These are phyloP conservation scores for Brassicogethes aeneus DNA, from an alignment of 2,888 invertebrate species.

Conservation along the genomic window DNA sequence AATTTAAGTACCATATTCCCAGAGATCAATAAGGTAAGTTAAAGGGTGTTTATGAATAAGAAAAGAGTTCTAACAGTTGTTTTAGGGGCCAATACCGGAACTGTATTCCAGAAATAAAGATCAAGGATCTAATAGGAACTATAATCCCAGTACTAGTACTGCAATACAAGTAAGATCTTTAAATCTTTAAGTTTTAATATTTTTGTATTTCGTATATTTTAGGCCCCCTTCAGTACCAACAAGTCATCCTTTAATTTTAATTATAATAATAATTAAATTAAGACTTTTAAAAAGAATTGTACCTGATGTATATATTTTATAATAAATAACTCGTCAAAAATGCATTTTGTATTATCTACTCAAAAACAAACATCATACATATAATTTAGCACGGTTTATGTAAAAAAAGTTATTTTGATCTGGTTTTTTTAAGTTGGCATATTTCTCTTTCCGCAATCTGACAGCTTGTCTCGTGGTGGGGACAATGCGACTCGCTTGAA, in stretches of 20 bases:
- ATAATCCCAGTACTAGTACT: no score
- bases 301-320: neutral
- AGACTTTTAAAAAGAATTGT: neutral
- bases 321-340: no score
- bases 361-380: no score
- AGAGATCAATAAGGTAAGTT: slow-evolving; percentile 56
- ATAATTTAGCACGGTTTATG: no score
- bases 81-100: slow-evolving; percentile 17
- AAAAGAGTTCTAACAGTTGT: no score
- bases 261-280: no score
- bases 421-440: no score
- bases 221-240: slow-evolving; percentile 20
- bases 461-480: no score
- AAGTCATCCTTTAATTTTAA: slow-evolving; percentile 20
- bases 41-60: neutral
- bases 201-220: slow-evolving; percentile 9
- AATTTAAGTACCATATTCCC: slow-evolving; percentile 78
- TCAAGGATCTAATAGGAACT: slow-evolving; percentile 10
- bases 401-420: no score
- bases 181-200: neutral
- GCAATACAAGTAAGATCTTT: slow-evolving; percentile 16
- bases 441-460: no score
- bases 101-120: slow-evolving; percentile 8
- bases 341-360: no score
- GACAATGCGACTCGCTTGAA: neutral